Conservation (phyloP, 1,140 invertebrate genomes). For the Bradysia coprophila region DNA sequence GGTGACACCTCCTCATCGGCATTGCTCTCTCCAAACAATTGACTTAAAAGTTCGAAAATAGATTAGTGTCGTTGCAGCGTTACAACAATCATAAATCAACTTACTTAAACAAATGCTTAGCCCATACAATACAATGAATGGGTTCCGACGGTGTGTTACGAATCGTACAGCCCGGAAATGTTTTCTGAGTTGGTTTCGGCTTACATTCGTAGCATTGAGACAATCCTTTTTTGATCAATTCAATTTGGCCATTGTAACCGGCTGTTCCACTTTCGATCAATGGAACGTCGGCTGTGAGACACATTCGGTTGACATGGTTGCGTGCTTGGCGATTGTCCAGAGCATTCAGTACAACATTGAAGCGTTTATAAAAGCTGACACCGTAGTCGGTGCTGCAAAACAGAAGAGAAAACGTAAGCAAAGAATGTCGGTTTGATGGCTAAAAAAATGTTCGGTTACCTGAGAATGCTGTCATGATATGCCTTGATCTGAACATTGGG, state of each 20-base stretch:
- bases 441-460: no score
- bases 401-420: no score
- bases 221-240: conserved; percentile 68
- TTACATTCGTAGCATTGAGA: conserved; percentile 97
- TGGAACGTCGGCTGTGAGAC: conserved; percentile 82
- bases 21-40: conserved; percentile 92
- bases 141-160: conserved; percentile 98
- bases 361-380: conserved; percentile 81
- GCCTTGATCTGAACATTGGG: conserved; percentile 73
- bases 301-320: conserved; percentile 98
- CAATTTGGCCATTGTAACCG: conserved; percentile 83
- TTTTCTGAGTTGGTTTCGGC: conserved; percentile 78
- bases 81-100: no score
- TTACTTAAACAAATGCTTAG: conserved; percentile 97
- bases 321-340: conserved; percentile 91
- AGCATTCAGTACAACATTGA: conserved; percentile 89
- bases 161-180: conserved; percentile 95
- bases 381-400: conserved; percentile 64
- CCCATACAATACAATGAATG: conserved; percentile 99
- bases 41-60: conserved; percentile 35
- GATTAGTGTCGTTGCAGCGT: conserved; percentile 2
- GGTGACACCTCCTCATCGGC: conserved; percentile 96
- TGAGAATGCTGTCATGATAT: conserved; percentile 86
- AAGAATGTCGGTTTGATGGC: no score
- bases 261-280: conserved; percentile 93